phyloP scores from a whole-genome alignment of 1,140 invertebrate genomes.

The Ceratitis capitata region DNA sequence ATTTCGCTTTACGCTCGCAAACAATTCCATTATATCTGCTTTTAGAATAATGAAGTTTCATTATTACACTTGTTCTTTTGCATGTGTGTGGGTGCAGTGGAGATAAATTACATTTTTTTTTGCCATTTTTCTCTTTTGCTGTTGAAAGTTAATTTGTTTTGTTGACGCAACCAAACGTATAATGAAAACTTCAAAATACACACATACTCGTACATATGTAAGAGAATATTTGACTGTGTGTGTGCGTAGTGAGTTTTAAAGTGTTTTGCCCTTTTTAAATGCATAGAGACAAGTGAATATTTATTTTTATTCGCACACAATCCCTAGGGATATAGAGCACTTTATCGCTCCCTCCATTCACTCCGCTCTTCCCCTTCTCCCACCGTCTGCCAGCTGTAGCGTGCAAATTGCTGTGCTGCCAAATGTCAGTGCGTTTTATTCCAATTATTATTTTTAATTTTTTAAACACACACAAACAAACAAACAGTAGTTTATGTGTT shows the following conservation, averaged over 20 bases:
- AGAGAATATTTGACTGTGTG: neutral
- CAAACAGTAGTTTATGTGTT: neutral
- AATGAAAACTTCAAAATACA: neutral
- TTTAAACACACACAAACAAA: neutral
- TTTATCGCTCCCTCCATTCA: neutral
- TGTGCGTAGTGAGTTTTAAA: neutral
- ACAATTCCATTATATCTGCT: constrained; percentile 21
- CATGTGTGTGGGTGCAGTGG: neutral
- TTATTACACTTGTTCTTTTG: neutral
- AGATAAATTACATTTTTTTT: neutral
- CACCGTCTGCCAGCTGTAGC: neutral
- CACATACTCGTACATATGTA: neutral
- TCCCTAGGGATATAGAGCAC: neutral
- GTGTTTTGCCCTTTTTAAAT: neutral
- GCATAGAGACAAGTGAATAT: no score
- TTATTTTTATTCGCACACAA: neutral
- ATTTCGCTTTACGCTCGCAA: constrained; percentile 10
- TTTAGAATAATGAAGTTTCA: constrained; percentile 10
- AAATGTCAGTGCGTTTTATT: constrained; percentile 9
- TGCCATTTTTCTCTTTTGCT: neutral
- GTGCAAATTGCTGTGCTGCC: neutral
- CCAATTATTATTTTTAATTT: neutral
- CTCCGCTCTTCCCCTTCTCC: neutral
- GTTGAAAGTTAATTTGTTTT: constrained; percentile 28
- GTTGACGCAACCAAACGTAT: constrained; percentile 17